Base-by-base conservation (phyloP, 1,140 invertebrate species). In the Megalonaias nervosa region DNA sequence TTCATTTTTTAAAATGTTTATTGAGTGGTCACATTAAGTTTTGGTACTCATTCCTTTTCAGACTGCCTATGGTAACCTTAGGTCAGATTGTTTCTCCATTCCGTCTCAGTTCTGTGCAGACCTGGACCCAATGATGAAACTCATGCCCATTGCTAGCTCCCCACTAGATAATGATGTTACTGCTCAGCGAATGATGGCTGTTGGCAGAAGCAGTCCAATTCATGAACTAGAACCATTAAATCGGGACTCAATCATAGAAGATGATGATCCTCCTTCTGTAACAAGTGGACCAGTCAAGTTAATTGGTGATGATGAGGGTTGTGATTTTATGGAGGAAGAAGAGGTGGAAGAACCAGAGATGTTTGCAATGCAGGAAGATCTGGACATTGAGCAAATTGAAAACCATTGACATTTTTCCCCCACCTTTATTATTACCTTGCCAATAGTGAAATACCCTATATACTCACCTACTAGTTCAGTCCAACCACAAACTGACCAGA, bases 311-410 rank as follows among this genome's bases (percentile, higher is more conserved):
- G 81, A 80, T 48, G 80, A 82, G 31, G 74, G 71, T 5, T 76
- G 72, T 61, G 77, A 80, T 55, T 71, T 65, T 65, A 80, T 74
- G 23, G 81, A 81, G 58, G 81, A 82, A 21, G 73, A 74, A 26
- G 80, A 79, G 16, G 77, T 81, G 67, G 84, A 82, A 74, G 77
- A 48, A 48, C 38, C 38, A 48, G 38, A 48, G 11, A 48, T 87
- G 62, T 87, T 86, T 71, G 80, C 84, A 21, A 68, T 88, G 48
- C 81, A 80, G 17, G 81, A 82, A 57, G 86, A 88, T 67, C 79
- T 88, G 38, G 86, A 88, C 84, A 75, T 88, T 61, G 84, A 88
- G 71, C 82, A 88, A 75, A 88, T 88, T 75, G 86, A 88, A 73
- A 88, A 81, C 68, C 82, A 87, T 67, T 85, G 79, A 81, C 55